Percentiles rank a stretch among this genome's conserved stretches.
These are phyloP conservation scores for Micoletzkya japonica DNA, from an alignment of 2,888 invertebrate genomes.

Conservation along the genomic window DNA sequence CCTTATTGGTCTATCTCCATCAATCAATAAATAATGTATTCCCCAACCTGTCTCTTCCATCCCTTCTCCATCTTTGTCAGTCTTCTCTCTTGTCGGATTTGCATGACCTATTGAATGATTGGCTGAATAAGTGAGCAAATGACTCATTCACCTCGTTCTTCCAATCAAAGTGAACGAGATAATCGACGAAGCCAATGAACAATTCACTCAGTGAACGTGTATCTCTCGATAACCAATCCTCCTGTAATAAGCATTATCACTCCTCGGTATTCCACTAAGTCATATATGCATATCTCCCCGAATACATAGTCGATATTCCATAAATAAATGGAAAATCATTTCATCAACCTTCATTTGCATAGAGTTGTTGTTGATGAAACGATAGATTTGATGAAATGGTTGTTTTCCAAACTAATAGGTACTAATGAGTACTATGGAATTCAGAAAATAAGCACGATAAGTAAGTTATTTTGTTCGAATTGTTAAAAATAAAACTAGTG, in stretches of 20 bases:
- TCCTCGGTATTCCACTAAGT: no score
- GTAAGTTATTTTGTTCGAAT: not conserved
- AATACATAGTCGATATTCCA: no score
- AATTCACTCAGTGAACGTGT: constrained; percentile 13
- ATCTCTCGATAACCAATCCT: not conserved
- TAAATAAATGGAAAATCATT: no score
- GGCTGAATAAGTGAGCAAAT: not conserved
- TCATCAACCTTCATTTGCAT: no score
- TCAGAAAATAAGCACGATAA: not conserved
- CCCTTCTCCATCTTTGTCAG: constrained; percentile 70
- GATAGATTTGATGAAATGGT: no score
- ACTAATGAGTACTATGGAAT: no score
- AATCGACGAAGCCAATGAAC: constrained; percentile 64
- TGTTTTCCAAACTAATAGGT: no score
- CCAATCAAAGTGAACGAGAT: constrained; percentile 66
- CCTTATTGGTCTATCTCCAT: not conserved
- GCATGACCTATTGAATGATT: constrained; percentile 38
- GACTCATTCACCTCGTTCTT: constrained; percentile 19
- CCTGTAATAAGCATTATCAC: not conserved
- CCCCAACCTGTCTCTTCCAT: constrained; percentile 9
- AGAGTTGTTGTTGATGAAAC: no score
- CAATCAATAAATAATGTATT: not conserved
- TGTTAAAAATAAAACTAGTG: not conserved
- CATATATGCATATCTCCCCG: no score
- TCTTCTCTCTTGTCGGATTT: constrained; percentile 38